A percentile compares a stretch with the other conserved stretches of the same genome.
These are phyloP conservation scores for Galerucella calmariensis DNA, from an alignment of 2,888 invertebrate species.

Conservation along the genomic window DNA sequence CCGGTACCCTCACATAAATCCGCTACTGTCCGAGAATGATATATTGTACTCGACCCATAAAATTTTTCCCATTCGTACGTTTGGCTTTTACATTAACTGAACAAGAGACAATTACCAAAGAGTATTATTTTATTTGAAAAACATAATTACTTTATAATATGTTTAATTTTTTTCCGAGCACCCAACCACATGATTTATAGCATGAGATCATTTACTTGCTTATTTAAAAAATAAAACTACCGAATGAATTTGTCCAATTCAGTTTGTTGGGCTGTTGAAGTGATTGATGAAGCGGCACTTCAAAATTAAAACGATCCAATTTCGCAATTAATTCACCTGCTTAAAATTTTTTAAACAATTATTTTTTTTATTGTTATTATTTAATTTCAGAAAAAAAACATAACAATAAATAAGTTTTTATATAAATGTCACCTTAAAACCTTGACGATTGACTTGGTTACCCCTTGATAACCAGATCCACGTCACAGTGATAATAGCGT, in stretches of 20 bases:
- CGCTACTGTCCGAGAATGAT: constrained; percentile 44
- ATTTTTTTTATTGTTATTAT: too few relatives aligned
- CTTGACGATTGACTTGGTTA: not conserved
- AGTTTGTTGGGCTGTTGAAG: constrained; percentile 25
- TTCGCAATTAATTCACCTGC: constrained; percentile 8
- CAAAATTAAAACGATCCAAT: constrained; percentile 28
- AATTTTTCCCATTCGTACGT: constrained; percentile 47
- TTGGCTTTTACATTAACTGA: constrained; percentile 55
- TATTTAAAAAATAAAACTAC: constrained; percentile 38
- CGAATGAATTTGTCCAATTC: constrained; percentile 35
- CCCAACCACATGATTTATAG: constrained; percentile 52
- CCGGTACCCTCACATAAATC: constrained; percentile 9
- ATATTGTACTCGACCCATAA: constrained; percentile 46
- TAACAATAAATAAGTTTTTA: too few relatives aligned
- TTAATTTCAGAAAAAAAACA: too few relatives aligned
- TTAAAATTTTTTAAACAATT: constrained; percentile 13
- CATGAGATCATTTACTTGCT: constrained; percentile 47
- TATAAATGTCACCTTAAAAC: not conserved
- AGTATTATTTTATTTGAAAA: constrained; percentile 57
- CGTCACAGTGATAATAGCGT: not conserved
- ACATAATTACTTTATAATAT: constrained; percentile 58
- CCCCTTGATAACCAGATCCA: not conserved
- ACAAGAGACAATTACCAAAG: constrained; percentile 55
- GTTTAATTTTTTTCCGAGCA: constrained; percentile 49
- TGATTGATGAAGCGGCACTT: constrained; percentile 33